Evolutionary conservation across 2,113 vertebrate genomes (phyloP).

Genomic region (Pelecanus crispus): DNA sequence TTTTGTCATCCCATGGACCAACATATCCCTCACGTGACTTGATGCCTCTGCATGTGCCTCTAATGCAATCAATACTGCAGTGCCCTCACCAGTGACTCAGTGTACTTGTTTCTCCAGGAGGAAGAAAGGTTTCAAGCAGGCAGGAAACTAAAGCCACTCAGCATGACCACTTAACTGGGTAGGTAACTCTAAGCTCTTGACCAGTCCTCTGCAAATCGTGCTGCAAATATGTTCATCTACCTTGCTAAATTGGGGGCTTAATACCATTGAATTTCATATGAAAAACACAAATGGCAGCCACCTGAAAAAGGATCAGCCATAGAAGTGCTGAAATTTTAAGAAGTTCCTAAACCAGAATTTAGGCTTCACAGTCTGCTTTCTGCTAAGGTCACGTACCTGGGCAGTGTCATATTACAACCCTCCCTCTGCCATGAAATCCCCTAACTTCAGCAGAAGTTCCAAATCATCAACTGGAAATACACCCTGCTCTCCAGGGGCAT

Average conservation of each 20-base stretch:
- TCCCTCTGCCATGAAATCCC: neutral
- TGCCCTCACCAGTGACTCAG: neutral
- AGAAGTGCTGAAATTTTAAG: neutral
- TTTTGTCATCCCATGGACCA: neutral
- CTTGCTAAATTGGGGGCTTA: neutral
- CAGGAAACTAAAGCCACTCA: neutral
- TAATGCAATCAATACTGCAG: neutral
- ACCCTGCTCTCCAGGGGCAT: neutral
- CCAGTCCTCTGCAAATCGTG: neutral
- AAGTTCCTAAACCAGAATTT: neutral
- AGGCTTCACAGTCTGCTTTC: neutral
- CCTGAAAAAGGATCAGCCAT: neutral
- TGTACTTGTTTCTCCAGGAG: neutral
- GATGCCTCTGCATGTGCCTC: neutral
- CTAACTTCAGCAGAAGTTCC: neutral
- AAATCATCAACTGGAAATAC: neutral
- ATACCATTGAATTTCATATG: neutral
- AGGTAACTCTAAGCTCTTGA: neutral
- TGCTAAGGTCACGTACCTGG: neutral
- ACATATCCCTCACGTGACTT: neutral
- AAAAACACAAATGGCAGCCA: neutral
- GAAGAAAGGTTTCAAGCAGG: neutral
- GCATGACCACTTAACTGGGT: neutral
- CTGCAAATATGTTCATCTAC: neutral
- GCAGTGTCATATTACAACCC: neutral